Evolutionary conservation across 2,888 invertebrate genomes (phyloP).

Genomic region (Epistrophella euchroma): DNA sequence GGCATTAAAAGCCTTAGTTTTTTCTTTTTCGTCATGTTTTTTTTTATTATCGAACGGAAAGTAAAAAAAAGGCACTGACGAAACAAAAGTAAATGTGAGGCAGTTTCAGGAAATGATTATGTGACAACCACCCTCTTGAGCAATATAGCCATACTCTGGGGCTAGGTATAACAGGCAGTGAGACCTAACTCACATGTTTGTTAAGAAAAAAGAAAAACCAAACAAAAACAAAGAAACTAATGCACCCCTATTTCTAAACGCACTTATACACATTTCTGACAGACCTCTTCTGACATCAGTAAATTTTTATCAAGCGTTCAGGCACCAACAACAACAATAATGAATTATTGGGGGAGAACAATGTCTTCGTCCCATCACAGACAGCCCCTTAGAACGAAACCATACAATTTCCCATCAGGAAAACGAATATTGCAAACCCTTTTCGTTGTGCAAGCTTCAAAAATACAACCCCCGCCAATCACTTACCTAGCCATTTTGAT

Average conservation of each 20-base stretch:
- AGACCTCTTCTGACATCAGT: constrained; percentile 45
- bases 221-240: constrained; percentile 25
- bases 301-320: constrained; percentile 49
- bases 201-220: constrained; percentile 5
- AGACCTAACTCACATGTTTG: constrained; percentile 20
- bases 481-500: constrained; percentile 71
- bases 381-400: constrained; percentile 37
- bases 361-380: background rate
- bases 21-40: constrained; percentile 7
- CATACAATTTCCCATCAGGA: constrained; percentile 30
- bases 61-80: background rate
- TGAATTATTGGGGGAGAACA: background rate
- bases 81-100: constrained; percentile 30
- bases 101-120: constrained; percentile 63
- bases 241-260: constrained; percentile 21
- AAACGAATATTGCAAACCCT: constrained; percentile 38
- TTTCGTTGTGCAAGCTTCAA: background rate
- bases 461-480: background rate
- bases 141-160: constrained; percentile 17
- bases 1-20: constrained; percentile 16
- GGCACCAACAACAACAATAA: constrained; percentile 8
- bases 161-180: constrained; percentile 16
- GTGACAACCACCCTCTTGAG: background rate
- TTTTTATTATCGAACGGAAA: constrained; percentile 1
- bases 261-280: constrained; percentile 21